Evolutionary conservation across 53 echinoderm and acorn worm species (phyloP).

Genomic region (Holothuria scabra): DNA sequence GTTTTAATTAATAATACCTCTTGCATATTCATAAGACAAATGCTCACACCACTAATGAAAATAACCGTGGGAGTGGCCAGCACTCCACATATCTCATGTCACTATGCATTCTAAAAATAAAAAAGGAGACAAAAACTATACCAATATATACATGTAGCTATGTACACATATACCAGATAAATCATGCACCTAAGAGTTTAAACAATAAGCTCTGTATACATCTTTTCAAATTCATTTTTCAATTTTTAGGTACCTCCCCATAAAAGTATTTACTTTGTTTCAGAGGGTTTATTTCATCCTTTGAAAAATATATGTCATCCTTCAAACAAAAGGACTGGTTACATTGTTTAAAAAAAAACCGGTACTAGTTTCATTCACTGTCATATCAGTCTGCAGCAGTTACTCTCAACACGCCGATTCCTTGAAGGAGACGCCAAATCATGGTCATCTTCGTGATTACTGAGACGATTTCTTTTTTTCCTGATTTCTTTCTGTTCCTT

Average conservation of each 20-base stretch:
- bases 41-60: too few species aligned
- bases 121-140: constrained; percentile 29
- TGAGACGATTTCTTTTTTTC: constrained; percentile 94
- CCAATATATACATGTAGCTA: constrained; percentile 51
- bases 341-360: too few species aligned
- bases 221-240: too few species aligned
- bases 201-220: too few species aligned
- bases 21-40: too few species aligned
- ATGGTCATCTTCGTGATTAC: constrained; percentile 66
- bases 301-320: too few species aligned
- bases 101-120: constrained; percentile 16
- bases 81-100: constrained; percentile 23
- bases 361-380: not conserved
- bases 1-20: too few species aligned
- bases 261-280: too few species aligned
- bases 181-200: constrained; percentile 3
- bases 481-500: constrained; percentile 77
- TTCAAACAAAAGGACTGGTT: too few species aligned
- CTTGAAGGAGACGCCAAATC: constrained; percentile 52
- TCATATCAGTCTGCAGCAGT: constrained; percentile 93
- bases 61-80: constrained; percentile 7
- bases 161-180: constrained; percentile 38
- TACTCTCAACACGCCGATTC: constrained; percentile 76
- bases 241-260: too few species aligned
- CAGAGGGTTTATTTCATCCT: too few species aligned